A percentile compares a stretch with the other conserved stretches of the same genome.
Evolutionary conservation across 2,113 vertebrate species (phyloP).

Genomic region (Emydura subglobosa): DNA sequence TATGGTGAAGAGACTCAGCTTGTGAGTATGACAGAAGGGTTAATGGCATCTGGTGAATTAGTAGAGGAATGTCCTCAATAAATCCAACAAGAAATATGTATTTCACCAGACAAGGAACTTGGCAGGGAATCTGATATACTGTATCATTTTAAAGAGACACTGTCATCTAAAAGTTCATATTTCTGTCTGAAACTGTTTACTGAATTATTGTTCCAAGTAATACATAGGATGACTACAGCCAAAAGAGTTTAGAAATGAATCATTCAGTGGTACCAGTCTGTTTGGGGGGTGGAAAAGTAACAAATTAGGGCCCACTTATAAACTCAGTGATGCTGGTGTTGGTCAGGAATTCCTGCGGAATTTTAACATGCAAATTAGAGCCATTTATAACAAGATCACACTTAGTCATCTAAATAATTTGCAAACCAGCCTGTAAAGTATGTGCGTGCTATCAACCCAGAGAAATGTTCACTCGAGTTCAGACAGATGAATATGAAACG

Average conservation of each 20-base stretch:
- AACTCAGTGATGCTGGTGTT: not conserved
- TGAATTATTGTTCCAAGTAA: not conserved
- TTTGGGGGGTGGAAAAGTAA: not conserved
- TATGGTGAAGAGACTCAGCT: slow-evolving; percentile 95
- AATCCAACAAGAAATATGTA: not conserved
- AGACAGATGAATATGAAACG: not conserved
- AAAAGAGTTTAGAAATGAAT: not conserved
- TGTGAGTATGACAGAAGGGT: slow-evolving; percentile 81
- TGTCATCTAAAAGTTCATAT: not conserved
- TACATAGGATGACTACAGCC: not conserved
- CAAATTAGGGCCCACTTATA: not conserved
- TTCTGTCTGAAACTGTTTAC: not conserved
- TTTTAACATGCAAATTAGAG: slow-evolving; percentile 5
- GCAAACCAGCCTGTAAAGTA: not conserved
- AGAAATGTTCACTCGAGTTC: accelerated
- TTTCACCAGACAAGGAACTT: not conserved
- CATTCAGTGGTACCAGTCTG: not conserved
- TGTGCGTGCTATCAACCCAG: not conserved
- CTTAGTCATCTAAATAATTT: slow-evolving; percentile 3
- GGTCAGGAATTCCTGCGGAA: not conserved
- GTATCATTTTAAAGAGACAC: not conserved
- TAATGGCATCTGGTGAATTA: not conserved
- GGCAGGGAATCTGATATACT: not conserved
- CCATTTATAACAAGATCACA: not conserved
- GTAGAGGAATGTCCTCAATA: not conserved